Evolutionary conservation across 2,888 invertebrate genomes (phyloP).

Genomic region (Nomada flava): DNA sequence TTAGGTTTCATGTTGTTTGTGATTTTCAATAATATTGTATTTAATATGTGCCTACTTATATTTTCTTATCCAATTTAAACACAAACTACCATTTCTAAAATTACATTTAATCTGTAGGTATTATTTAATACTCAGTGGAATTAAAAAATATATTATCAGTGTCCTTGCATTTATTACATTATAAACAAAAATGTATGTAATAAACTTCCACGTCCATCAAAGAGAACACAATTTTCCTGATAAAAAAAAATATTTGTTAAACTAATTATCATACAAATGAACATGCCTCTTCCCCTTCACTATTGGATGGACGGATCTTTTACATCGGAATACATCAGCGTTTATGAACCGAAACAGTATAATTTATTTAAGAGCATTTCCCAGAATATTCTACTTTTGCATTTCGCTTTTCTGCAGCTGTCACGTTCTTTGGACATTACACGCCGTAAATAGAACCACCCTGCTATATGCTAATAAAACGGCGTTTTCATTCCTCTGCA

Average conservation of each 20-base stretch:
- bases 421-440: slow-evolving; percentile 2
- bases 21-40: too few species aligned
- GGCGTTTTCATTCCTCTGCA: slow-evolving; percentile 5
- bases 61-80: too few species aligned
- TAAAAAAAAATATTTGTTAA: neutral
- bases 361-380: neutral
- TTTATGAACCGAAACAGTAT: slow-evolving; percentile 6
- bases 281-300: too few species aligned
- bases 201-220: too few species aligned
- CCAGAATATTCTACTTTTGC: neutral
- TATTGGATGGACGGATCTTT: neutral
- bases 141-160: neutral
- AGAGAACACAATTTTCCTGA: too few species aligned
- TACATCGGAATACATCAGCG: neutral
- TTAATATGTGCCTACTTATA: too few species aligned
- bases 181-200: neutral
- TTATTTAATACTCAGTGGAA: too few species aligned
- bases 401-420: neutral
- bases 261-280: neutral
- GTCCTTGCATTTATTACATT: neutral
- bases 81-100: too few species aligned
- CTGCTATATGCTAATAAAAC: slow-evolving; percentile 16
- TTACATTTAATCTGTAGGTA: too few species aligned
- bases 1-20: too few species aligned
- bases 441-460: slow-evolving; percentile 1